Conservation (phyloP, 2,113 vertebrate genomes). For the Aramus guarauna region DNA sequence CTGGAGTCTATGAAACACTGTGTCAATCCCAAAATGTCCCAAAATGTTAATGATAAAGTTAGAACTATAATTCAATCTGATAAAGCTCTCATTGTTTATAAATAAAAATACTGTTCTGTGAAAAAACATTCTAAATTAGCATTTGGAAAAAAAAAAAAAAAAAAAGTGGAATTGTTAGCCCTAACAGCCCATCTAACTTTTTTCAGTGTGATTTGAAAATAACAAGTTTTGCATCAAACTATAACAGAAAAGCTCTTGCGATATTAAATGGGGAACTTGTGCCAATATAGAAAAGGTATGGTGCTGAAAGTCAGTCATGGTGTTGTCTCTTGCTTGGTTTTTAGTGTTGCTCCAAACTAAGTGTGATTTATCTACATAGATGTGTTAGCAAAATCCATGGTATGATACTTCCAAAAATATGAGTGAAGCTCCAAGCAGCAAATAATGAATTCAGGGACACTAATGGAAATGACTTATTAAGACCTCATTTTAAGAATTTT, state of each 20-base stretch:
- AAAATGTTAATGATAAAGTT: neutral
- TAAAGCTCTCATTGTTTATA: neutral
- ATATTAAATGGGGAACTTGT: neutral
- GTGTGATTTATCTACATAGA: neutral
- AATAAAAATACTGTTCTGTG: neutral
- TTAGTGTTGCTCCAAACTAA: constrained; percentile 2
- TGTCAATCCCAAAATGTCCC: neutral
- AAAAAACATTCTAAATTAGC: neutral
- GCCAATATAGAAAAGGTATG: neutral
- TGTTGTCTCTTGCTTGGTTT: neutral
- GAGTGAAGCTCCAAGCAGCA: neutral
- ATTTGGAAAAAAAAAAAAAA: neutral
- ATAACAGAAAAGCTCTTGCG: neutral
- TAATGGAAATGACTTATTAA: neutral
- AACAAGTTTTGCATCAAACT: neutral
- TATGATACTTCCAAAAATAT: neutral
- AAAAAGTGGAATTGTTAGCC: neutral
- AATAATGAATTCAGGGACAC: neutral
- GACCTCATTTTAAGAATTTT: neutral
- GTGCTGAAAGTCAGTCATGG: neutral
- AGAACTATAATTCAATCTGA: neutral
- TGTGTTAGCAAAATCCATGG: neutral
- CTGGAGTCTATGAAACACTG: neutral
- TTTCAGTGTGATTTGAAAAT: neutral
- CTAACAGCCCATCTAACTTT: neutral